Evolutionary conservation across 2,113 vertebrate genomes (phyloP).

Genomic region (Laterallus jamaicensis): DNA sequence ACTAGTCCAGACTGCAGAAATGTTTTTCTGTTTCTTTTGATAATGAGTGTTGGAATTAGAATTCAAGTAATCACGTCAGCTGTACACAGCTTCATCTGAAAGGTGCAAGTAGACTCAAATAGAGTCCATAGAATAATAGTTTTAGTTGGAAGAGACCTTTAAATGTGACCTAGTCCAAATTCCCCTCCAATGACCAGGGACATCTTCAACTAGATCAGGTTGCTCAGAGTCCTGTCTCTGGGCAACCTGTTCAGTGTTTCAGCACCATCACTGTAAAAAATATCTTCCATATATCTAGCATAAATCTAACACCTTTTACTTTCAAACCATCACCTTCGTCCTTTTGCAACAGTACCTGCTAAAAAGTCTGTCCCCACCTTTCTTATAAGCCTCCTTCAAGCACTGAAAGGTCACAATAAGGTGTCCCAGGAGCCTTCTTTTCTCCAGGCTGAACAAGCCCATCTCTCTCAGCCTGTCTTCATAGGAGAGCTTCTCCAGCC

Average conservation of each 20-base stretch:
- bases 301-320: not conserved
- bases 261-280: not conserved
- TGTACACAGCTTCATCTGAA: not conserved
- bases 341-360: not conserved
- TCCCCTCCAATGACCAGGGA: not conserved
- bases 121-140: not conserved
- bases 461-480: not conserved
- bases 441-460: not conserved
- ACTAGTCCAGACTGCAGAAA: not conserved
- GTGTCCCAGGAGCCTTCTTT: not conserved
- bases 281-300: not conserved
- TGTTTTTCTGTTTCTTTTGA: not conserved
- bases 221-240: not conserved
- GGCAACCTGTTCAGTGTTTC: not conserved
- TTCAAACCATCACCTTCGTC: not conserved
- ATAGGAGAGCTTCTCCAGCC: not conserved
- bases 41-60: not conserved
- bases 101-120: not conserved
- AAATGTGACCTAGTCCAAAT: not conserved
- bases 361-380: not conserved
- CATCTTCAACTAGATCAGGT: not conserved
- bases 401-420: not conserved
- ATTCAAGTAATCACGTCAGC: not conserved
- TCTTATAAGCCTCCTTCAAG: not conserved
- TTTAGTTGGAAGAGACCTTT: not conserved